phyloP scores from a whole-genome alignment of 2,113 vertebrate genomes.

The Muntiacus muntjak region DNA sequence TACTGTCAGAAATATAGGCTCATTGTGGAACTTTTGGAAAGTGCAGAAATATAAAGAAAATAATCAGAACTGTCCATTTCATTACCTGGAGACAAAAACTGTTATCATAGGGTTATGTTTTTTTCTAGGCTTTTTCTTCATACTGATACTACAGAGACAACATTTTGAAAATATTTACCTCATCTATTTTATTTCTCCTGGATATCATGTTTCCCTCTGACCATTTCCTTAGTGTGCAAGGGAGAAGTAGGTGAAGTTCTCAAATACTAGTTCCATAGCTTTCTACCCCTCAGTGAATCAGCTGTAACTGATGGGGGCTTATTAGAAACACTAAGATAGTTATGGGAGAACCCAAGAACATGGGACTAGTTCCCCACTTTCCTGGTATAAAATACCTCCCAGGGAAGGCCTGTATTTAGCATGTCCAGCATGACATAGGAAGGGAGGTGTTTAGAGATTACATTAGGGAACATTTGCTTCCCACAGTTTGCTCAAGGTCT shows the following conservation, averaged over 20 bases:
- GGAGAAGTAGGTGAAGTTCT: neutral
- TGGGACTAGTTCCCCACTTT: neutral
- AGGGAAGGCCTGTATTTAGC: neutral
- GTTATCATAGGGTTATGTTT: neutral
- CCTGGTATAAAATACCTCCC: neutral
- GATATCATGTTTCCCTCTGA: neutral
- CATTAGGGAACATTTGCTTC: neutral
- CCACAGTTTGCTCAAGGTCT: neutral
- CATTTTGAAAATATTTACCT: constrained; percentile 1
- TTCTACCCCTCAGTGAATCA: neutral
- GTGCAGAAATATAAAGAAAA: neutral
- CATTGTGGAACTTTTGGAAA: neutral
- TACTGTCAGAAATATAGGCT: neutral
- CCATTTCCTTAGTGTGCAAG: neutral
- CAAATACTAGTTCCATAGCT: neutral
- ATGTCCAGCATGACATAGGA: neutral
- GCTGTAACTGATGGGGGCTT: neutral
- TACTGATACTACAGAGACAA: neutral
- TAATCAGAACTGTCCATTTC: neutral
- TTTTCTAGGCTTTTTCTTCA: neutral
- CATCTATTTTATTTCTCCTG: neutral
- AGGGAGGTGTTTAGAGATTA: neutral
- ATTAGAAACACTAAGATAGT: neutral
- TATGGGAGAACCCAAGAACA: neutral
- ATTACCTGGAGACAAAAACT: neutral